Conservation (phyloP, 1,140 invertebrate species). For the Brachionus manjavacas region DNA sequence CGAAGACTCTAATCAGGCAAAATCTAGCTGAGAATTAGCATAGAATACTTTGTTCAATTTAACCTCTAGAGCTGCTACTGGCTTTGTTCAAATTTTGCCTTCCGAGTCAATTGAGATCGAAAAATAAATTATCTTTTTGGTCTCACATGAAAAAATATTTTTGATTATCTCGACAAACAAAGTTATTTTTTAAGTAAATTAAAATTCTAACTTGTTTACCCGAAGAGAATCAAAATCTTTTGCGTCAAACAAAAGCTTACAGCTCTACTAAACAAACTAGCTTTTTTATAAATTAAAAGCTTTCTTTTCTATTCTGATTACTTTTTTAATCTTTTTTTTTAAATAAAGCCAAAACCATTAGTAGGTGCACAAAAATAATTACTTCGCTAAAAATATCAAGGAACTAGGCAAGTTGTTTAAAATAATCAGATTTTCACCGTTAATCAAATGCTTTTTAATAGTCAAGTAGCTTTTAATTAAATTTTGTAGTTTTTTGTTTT, state of each 20-base stretch:
- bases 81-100: not conserved
- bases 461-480: no score
- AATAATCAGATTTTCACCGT: no score
- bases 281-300: not conserved
- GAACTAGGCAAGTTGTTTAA: no score
- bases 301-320: not conserved
- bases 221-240: not conserved
- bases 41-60: not conserved
- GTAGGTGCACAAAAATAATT: no score
- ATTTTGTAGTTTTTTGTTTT: no score
- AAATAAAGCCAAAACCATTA: no score
- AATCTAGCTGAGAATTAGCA: not conserved
- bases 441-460: no score
- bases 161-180: not conserved
- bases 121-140: not conserved
- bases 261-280: not conserved
- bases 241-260: not conserved
- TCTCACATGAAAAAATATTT: not conserved
- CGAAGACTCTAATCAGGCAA: not conserved
- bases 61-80: no score
- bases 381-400: no score
- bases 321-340: no score
- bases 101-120: not conserved
- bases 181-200: not conserved
- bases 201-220: not conserved